These are phyloP conservation scores for Chrosomus eos DNA, from an alignment of 2,797 vertebrate genomes.

Conservation along the genomic window DNA sequence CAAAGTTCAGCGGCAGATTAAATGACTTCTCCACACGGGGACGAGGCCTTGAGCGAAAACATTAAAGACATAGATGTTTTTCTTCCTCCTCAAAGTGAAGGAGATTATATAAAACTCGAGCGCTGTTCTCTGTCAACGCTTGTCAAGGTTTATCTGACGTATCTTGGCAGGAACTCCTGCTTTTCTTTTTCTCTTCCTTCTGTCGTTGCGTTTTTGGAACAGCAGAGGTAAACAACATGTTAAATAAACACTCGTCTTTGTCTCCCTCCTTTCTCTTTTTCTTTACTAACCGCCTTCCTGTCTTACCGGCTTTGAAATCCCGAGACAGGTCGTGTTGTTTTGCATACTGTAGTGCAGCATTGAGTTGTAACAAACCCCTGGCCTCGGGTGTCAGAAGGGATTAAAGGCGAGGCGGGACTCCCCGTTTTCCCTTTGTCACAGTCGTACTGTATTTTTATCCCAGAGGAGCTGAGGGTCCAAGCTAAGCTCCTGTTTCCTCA, in stretches of 20 bases:
- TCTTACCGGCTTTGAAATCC: conserved; percentile 73
- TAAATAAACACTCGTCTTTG: conserved; percentile 69
- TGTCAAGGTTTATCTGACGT: conserved; percentile 65
- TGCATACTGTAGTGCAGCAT: conserved; percentile 77
- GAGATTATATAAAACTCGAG: conserved; percentile 52
- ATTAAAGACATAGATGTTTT: conserved; percentile 54
- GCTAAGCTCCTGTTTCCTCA: conserved; percentile 76
- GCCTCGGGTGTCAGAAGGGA: conserved; percentile 79
- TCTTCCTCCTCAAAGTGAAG: conserved; percentile 16
- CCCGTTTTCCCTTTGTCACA: conserved; percentile 81
- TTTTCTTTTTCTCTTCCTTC: background rate
- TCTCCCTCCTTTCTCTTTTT: conserved; percentile 16
- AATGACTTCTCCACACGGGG: conserved; percentile 27
- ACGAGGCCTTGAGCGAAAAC: conserved; percentile 18
- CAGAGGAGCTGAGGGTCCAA: conserved; percentile 24
- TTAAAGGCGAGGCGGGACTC: conserved; percentile 76
- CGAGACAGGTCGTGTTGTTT: conserved; percentile 74
- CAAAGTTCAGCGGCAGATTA: conserved; percentile 34
- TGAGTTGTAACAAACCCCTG: conserved; percentile 80
- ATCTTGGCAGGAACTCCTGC: conserved; percentile 60
- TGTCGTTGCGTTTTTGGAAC: conserved; percentile 14
- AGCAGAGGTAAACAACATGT: conserved; percentile 65
- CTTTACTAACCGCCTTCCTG: conserved; percentile 71
- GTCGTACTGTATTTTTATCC: conserved; percentile 73
- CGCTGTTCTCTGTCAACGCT: conserved; percentile 66